Conservation (phyloP, 2,888 invertebrate genomes). For the Podotricha telesiphe region DNA sequence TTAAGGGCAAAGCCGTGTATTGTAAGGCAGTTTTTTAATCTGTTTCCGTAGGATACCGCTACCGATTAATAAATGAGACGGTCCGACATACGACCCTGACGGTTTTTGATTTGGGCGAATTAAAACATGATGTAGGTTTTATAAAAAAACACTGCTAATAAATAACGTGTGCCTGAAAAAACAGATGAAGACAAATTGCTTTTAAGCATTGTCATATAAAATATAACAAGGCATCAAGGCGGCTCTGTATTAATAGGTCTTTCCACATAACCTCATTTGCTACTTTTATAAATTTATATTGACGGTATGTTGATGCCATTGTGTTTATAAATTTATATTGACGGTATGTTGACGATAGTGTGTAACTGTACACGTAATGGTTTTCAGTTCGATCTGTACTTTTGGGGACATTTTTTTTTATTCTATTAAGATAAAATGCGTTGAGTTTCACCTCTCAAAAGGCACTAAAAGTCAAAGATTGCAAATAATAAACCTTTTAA, state of each 20-base stretch:
- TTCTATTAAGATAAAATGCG: too few species aligned
- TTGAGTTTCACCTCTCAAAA: too few species aligned
- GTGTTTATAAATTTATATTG: neutral
- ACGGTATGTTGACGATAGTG: neutral
- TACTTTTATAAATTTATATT: neutral
- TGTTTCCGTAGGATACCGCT: slow-evolving; percentile 83
- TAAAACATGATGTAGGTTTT: slow-evolving; percentile 79
- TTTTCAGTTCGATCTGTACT: neutral
- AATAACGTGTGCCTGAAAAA: slow-evolving; percentile 75
- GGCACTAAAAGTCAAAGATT: too few species aligned
- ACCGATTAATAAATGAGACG: slow-evolving; percentile 81
- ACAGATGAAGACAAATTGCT: slow-evolving; percentile 78
- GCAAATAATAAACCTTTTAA: too few species aligned
- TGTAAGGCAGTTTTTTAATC: slow-evolving; percentile 79
- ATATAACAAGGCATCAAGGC: slow-evolving; percentile 45
- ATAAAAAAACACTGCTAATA: slow-evolving; percentile 74
- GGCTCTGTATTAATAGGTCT: slow-evolving; percentile 27
- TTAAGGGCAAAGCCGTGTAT: slow-evolving; percentile 76
- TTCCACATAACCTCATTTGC: neutral
- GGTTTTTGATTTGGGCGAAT: slow-evolving; percentile 76
- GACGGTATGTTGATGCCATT: neutral
- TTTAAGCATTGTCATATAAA: slow-evolving; percentile 67
- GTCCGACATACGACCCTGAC: slow-evolving; percentile 59
- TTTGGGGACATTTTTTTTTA: neutral
- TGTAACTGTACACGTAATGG: neutral